These are phyloP conservation scores for Mobula birostris DNA, from an alignment of 2,113 vertebrate genomes.

Conservation along the genomic window DNA sequence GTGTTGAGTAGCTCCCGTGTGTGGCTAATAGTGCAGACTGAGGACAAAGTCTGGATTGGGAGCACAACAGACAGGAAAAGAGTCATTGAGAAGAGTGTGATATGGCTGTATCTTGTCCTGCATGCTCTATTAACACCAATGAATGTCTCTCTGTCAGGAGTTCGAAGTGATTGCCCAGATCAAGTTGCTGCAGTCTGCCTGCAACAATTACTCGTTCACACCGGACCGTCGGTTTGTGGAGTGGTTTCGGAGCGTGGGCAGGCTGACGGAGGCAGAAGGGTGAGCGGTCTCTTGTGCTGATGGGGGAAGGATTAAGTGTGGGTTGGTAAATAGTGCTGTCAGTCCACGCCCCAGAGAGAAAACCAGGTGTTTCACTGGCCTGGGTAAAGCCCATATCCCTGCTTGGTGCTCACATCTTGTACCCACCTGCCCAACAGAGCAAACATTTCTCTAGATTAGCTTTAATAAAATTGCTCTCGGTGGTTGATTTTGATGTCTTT, in stretches of 20 bases:
- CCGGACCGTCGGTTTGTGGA: constrained; percentile 70
- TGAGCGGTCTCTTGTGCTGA: constrained; percentile 44
- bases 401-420: not conserved
- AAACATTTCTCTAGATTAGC: not conserved
- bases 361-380: not conserved
- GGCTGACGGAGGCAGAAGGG: constrained; percentile 86
- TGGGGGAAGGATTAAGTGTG: too few relatives aligned
- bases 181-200: constrained; percentile 88
- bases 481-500: not conserved
- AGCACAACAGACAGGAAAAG: not conserved
- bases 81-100: not conserved
- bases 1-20: not conserved
- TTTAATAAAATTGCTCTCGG: not conserved
- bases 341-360: not conserved
- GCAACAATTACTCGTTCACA: constrained; percentile 88
- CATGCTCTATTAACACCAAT: not conserved
- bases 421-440: not conserved
- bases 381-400: not conserved
- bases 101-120: not conserved
- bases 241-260: constrained; percentile 77
- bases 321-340: not conserved
- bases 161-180: constrained; percentile 96
- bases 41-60: not conserved
- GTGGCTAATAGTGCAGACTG: not conserved
- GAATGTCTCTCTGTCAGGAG: constrained; percentile 58